A percentile compares a stretch with the other conserved stretches of the same genome.
These are phyloP conservation scores for Pseudachorutes palmiensis DNA, from an alignment of 1,140 invertebrate species.

Conservation along the genomic window DNA sequence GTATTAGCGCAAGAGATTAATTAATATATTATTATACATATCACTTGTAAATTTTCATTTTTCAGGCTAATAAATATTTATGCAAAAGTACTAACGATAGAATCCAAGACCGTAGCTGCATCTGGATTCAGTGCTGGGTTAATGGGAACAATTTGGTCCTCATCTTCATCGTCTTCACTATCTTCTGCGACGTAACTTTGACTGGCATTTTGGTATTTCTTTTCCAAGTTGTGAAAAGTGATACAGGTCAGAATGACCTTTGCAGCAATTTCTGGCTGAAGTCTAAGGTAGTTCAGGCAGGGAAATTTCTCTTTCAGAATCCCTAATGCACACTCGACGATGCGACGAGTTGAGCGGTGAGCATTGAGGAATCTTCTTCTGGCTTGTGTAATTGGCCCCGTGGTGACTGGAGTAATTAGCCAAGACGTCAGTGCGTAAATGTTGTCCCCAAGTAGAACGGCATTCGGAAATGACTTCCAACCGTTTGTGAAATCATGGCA, in stretches of 20 bases:
- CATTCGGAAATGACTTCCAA: slow-evolving; percentile 25
- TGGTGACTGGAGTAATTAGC: slow-evolving; percentile 28
- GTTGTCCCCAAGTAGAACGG: slow-evolving; percentile 24
- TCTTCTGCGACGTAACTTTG: background rate
- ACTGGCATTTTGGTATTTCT: background rate
- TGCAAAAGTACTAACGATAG: background rate
- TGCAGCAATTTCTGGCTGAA: slow-evolving; percentile 16
- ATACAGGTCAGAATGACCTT: background rate
- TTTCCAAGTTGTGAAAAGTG: slow-evolving; percentile 10
- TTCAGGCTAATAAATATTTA: background rate
- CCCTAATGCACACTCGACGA: slow-evolving; percentile 33
- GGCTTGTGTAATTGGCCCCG: slow-evolving; percentile 1
- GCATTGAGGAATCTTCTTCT: slow-evolving; percentile 13
- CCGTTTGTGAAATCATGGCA: slow-evolving; percentile 16
- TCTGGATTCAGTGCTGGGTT: background rate
- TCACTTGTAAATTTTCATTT: background rate
- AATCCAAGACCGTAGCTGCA: background rate
- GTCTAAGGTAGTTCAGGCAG: slow-evolving; percentile 29
- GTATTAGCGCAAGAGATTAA: background rate
- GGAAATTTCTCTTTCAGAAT: slow-evolving; percentile 38
- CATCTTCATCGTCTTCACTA: background rate
- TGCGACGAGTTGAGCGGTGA: slow-evolving; percentile 29
- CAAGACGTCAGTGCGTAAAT: slow-evolving; percentile 30
- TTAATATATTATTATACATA: background rate
- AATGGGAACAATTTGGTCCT: too few species aligned